Conservation (phyloP, 2,113 vertebrate species). For the Melanostigma gelatinosum region DNA sequence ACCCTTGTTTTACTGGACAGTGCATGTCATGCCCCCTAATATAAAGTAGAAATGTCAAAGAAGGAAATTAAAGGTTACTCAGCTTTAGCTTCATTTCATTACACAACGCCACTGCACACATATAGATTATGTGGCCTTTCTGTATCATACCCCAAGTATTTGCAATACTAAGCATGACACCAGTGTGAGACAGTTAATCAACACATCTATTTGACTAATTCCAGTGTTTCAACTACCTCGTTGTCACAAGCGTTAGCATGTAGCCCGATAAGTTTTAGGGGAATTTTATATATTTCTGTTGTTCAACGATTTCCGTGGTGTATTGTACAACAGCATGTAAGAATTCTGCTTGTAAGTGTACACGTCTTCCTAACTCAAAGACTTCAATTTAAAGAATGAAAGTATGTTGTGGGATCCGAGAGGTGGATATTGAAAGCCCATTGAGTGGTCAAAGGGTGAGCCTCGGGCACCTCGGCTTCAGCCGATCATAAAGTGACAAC, state of each 20-base stretch:
- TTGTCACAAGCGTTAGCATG: not conserved
- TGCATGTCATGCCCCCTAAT: slow-evolving; percentile 8
- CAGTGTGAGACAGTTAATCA: not conserved
- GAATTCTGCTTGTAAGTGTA: not conserved
- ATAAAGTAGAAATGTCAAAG: slow-evolving; percentile 48
- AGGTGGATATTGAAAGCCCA: not conserved
- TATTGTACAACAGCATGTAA: not conserved
- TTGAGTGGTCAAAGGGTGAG: not conserved
- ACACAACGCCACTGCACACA: not conserved
- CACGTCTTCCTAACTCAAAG: not conserved
- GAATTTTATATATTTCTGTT: not conserved
- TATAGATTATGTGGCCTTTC: slow-evolving; percentile 29
- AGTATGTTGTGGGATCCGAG: not conserved
- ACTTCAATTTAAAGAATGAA: not conserved
- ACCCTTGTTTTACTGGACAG: slow-evolving; percentile 9
- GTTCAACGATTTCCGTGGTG: not conserved
- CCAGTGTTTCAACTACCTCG: not conserved
- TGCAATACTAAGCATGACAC: not conserved
- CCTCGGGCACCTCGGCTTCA: not conserved
- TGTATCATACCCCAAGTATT: not conserved
- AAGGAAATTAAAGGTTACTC: slow-evolving; percentile 29
- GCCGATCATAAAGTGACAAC: not conserved
- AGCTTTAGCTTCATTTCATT: slow-evolving; percentile 5
- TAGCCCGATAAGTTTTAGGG: not conserved
- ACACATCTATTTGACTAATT: not conserved